phyloP scores from a whole-genome alignment of 1,140 invertebrate genomes.

The Tetramorium parvispinum region DNA sequence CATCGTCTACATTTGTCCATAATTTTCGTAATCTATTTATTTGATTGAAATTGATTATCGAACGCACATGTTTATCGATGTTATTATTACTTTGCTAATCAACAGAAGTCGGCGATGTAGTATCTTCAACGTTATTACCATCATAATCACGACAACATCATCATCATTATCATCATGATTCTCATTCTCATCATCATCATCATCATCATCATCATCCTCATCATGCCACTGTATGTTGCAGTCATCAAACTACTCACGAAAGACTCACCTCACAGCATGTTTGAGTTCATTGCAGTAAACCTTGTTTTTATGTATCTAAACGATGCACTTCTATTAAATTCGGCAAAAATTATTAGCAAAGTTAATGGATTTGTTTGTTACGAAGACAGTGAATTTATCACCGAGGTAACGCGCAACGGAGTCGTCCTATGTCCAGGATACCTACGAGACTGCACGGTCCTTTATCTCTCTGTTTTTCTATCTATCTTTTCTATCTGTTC shows the following conservation, averaged over 20 bases:
- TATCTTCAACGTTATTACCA: constrained; percentile 5
- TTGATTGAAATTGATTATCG: constrained; percentile 1
- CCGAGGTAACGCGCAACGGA: constrained; percentile 50
- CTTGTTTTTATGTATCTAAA: background rate
- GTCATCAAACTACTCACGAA: constrained; percentile 25
- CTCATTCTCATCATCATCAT: background rate
- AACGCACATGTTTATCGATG: constrained; percentile 11
- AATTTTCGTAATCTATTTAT: background rate
- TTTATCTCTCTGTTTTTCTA: constrained; percentile 54
- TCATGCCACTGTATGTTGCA: constrained; percentile 2
- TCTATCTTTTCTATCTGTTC: constrained; percentile 50
- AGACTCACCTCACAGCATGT: constrained; percentile 32
- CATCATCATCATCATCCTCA: background rate
- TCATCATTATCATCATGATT: background rate
- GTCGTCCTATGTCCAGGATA: constrained; percentile 69
- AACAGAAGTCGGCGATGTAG: constrained; percentile 48
- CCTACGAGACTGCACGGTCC: constrained; percentile 74
- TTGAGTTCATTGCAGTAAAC: constrained; percentile 57
- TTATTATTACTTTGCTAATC: constrained; percentile 10
- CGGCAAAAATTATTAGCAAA: background rate
- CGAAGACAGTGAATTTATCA: constrained; percentile 7
- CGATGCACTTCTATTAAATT: background rate
- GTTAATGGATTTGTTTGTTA: constrained; percentile 3
- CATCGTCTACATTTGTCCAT: constrained; percentile 50
- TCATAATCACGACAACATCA: background rate